Evolutionary conservation across 2,888 invertebrate genomes (phyloP).

Genomic region (Nephrotoma guestfalica): DNA sequence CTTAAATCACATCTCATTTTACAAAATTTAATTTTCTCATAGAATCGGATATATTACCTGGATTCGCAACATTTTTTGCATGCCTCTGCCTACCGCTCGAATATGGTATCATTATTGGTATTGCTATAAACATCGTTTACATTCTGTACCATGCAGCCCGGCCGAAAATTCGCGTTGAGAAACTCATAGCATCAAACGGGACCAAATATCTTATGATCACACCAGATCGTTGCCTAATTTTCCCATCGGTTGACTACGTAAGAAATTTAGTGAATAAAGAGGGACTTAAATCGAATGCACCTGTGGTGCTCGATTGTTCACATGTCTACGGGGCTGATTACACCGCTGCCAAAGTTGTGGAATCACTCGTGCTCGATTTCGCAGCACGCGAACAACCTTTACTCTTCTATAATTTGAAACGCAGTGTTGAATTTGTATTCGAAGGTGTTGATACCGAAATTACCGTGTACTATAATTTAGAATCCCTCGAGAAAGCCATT

Average conservation of each 20-base stretch:
- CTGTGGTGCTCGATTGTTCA: constrained; percentile 75
- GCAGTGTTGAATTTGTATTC: constrained; percentile 66
- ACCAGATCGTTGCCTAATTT: constrained; percentile 77
- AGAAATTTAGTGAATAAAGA: constrained; percentile 72
- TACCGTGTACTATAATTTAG: constrained; percentile 58
- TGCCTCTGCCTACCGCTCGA: constrained; percentile 73
- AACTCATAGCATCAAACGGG: constrained; percentile 50
- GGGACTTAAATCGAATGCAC: constrained; percentile 50
- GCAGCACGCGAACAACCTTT: constrained; percentile 56
- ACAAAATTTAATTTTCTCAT: constrained; percentile 12
- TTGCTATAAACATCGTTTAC: constrained; percentile 68
- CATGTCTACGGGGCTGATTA: constrained; percentile 82
- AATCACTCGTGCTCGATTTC: constrained; percentile 61
- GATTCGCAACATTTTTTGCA: constrained; percentile 68
- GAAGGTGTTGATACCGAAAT: constrained; percentile 58
- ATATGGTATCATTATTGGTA: constrained; percentile 74
- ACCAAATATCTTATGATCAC: constrained; percentile 68
- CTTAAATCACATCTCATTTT: neutral
- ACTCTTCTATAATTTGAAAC: constrained; percentile 69
- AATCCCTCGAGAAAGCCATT: constrained; percentile 53
- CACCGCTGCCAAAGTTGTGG: constrained; percentile 70
- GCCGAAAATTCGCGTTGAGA: constrained; percentile 69
- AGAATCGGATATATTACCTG: constrained; percentile 81
- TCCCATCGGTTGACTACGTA: constrained; percentile 82
- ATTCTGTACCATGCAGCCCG: constrained; percentile 78